These are phyloP conservation scores for Atrichornis clamosus DNA, from an alignment of 2,113 vertebrate species.

Conservation along the genomic window DNA sequence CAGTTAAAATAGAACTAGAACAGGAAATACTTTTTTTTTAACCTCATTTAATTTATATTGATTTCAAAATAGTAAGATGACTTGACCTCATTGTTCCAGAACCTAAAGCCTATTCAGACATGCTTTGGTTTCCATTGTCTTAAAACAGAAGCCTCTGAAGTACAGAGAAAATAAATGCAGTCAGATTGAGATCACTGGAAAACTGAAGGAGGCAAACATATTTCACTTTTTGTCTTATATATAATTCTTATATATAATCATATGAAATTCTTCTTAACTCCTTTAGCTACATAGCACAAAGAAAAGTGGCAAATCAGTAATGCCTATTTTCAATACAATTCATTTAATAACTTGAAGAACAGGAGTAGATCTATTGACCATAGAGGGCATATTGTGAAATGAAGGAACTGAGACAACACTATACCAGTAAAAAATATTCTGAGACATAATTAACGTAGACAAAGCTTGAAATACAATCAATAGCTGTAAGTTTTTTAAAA, in stretches of 20 bases:
- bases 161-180: not conserved
- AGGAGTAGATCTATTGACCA: slow-evolving; percentile 17
- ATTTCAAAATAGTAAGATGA: not conserved
- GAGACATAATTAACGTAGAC: slow-evolving; percentile 29
- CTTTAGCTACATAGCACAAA: not conserved
- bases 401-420: not conserved
- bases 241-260: not conserved
- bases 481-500: slow-evolving; percentile 22
- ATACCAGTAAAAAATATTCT: slow-evolving; percentile 35
- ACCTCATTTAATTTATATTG: not conserved
- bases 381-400: not conserved
- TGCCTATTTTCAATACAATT: slow-evolving; percentile 3
- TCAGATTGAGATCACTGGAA: not conserved
- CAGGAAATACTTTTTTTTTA: not conserved
- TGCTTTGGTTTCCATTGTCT: not conserved
- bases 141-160: not conserved
- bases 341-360: slow-evolving; percentile 38
- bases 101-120: not conserved
- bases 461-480: slow-evolving; percentile 62
- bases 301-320: slow-evolving; percentile 6
- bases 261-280: not conserved
- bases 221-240: not conserved
- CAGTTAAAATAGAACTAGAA: not conserved
- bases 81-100: not conserved
- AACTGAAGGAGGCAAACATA: not conserved